Percentiles rank a stretch among this genome's conserved stretches.
phyloP scores from a whole-genome alignment of 2,888 invertebrate genomes.

The Lapara coniferarum region DNA sequence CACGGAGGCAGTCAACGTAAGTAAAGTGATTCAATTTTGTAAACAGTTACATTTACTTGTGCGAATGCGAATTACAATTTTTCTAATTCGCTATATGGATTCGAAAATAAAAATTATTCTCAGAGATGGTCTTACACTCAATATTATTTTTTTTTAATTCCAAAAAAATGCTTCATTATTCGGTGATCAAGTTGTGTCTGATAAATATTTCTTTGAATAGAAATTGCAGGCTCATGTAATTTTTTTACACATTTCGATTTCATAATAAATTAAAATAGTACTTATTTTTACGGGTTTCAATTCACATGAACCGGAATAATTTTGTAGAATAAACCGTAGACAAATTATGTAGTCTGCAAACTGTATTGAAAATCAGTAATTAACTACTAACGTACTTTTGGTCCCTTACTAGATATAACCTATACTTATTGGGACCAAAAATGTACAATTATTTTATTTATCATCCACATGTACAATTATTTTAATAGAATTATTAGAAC shows the following conservation, averaged over 20 bases:
- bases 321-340: no score
- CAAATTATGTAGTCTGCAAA: no score
- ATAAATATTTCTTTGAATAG: not conserved
- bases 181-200: not conserved
- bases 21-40: no score
- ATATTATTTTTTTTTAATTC: not conserved
- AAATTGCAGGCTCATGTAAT: not conserved
- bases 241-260: no score
- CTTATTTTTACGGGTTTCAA: no score
- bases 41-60: no score
- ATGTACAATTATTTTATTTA: conserved; percentile 6
- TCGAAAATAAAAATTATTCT: not conserved
- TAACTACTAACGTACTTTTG: conserved; percentile 6
- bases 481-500: not conserved
- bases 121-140: not conserved
- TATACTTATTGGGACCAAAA: conserved; percentile 1
- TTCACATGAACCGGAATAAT: no score
- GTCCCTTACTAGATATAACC: conserved; percentile 19
- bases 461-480: conserved; percentile 17
- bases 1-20: no score
- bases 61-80: no score
- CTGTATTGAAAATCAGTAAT: not conserved
- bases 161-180: not conserved
- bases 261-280: no score
- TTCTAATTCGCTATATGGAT: no score